Evolutionary conservation across 2,113 vertebrate genomes (phyloP), one percentile per base, ranked within the genome.

Genomic region (Uria aalge): DNA sequence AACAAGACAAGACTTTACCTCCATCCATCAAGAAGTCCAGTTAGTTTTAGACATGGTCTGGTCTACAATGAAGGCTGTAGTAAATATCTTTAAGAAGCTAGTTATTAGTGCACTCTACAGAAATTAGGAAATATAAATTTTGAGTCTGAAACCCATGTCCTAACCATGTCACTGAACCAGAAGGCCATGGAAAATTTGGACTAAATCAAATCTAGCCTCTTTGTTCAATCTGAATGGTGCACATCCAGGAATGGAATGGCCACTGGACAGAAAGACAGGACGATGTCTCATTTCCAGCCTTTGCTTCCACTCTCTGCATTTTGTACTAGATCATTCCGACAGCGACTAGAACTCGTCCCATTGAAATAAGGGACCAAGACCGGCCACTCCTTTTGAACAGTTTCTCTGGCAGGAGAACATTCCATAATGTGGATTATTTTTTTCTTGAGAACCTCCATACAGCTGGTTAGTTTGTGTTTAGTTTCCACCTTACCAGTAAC

Each of bases 401-500:
- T 45, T 40, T 90, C 38, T 82, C 20, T 75, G 18, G 73, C 41
- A 43, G 27, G 30, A 52, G 22, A 90, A 38, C 21, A 69, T 57
- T 75, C 40, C 13, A 26, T 19, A 79, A 62, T 11, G 27, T 21
- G 8, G 12, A 53, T 15, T 72, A 71, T 24, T 90, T 52, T 88
- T 69, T 81, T 11, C 34, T 63, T n/a, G 50, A 82, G 9, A 83
- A 20, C 15, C 64, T 90, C 20, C n/a, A 72, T 71, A 63, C 34
- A 71, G 36, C 15, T 93, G 84, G 17, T 47, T 91, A 92, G n/a
- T 91, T 95, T 85, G 73, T 80, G 38, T 80, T 95, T 78, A 85
- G 59, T 80, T 96, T 96, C 71, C 64, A 94, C 83, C 83, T 92
- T 92, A 76, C 75, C 73, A 88, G 27, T 40, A 86, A 85, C 56